phyloP scores from a whole-genome alignment of 2,797 vertebrate genomes.

The Gambusia yucatana region DNA sequence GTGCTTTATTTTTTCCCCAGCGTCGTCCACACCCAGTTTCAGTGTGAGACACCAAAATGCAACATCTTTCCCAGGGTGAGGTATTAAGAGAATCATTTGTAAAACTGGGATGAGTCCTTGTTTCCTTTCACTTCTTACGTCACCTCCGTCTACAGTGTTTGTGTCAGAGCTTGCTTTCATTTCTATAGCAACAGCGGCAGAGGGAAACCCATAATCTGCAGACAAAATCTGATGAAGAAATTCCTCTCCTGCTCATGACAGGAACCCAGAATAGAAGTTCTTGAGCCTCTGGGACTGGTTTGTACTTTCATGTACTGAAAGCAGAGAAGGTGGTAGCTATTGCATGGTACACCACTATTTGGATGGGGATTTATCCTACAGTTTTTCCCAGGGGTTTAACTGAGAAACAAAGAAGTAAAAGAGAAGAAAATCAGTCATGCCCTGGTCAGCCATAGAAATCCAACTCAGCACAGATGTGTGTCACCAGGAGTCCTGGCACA shows the following conservation, averaged over 20 bases:
- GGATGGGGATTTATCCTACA: conserved; percentile 36
- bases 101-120: conserved; percentile 59
- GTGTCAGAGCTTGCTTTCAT: conserved; percentile 57
- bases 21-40: conserved; percentile 47
- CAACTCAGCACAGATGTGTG: conserved; percentile 78
- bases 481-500: conserved; percentile 70
- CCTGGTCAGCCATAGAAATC: conserved; percentile 70
- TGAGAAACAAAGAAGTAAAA: conserved; percentile 25
- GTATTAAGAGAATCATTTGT: conserved; percentile 63
- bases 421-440: conserved; percentile 65
- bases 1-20: conserved; percentile 19
- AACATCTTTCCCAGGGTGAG: conserved; percentile 5
- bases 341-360: conserved; percentile 26
- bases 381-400: conserved; percentile 50
- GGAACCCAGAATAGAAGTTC: conserved; percentile 49
- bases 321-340: conserved; percentile 14
- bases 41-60: conserved; percentile 15
- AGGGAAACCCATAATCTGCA: conserved; percentile 73
- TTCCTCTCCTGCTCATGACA: conserved; percentile 44
- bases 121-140: conserved; percentile 67
- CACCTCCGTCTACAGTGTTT: conserved; percentile 56
- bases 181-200: conserved; percentile 63
- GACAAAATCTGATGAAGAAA: conserved; percentile 60
- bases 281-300: conserved; percentile 14
- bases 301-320: conserved; percentile 10